phyloP scores from a whole-genome alignment of 1,140 invertebrate genomes.

The Zaprionus davidi region DNA sequence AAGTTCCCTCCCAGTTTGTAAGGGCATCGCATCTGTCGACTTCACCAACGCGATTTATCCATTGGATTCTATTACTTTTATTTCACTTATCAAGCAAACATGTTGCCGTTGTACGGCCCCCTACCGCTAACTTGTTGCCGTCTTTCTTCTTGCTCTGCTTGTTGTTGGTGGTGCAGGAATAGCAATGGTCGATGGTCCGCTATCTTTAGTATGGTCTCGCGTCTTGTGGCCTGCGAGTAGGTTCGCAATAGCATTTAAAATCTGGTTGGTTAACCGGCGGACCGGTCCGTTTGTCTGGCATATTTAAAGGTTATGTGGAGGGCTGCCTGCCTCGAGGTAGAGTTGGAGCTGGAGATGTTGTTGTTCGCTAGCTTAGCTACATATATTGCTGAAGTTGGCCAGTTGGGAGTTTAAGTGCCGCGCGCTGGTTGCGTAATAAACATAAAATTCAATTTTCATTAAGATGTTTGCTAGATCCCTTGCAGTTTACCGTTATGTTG shows the following conservation, averaged over 20 bases:
- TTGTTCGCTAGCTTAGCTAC: background rate
- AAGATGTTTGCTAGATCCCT: slow-evolving; percentile 77
- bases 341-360: background rate
- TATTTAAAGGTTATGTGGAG: slow-evolving; percentile 68
- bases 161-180: slow-evolving; percentile 12
- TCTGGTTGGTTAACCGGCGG: slow-evolving; percentile 26
- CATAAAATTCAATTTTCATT: slow-evolving; percentile 82
- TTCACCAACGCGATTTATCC: background rate
- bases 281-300: slow-evolving; percentile 29
- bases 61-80: slow-evolving; percentile 70
- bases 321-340: slow-evolving; percentile 34
- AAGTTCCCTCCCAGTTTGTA: background rate
- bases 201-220: slow-evolving; percentile 39
- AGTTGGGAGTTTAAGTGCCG: slow-evolving; percentile 46
- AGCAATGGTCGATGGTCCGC: slow-evolving; percentile 45
- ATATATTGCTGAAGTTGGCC: background rate
- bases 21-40: slow-evolving; percentile 42
- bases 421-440: slow-evolving; percentile 67
- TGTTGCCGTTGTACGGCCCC: slow-evolving; percentile 63
- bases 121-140: slow-evolving; percentile 37
- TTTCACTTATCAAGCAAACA: slow-evolving; percentile 73
- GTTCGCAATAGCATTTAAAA: slow-evolving; percentile 31
- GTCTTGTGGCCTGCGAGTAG: slow-evolving; percentile 4
- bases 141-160: background rate
- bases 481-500: slow-evolving; percentile 63